Percentiles rank a stretch among this genome's conserved stretches.
Evolutionary conservation across 2,888 invertebrate genomes (phyloP).

Genomic region (Parascotia fuliginaria): DNA sequence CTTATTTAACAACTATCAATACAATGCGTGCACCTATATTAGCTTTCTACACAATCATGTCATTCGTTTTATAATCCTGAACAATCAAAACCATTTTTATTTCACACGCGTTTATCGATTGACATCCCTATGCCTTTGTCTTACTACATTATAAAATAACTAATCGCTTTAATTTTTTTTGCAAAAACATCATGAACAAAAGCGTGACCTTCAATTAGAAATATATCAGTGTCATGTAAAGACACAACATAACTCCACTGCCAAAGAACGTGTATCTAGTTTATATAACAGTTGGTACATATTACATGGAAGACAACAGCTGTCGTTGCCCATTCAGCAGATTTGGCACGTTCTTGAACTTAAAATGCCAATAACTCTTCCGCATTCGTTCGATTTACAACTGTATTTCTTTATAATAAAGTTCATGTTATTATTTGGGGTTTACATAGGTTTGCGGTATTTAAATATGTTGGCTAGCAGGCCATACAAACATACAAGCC

Average conservation of each 20-base stretch:
- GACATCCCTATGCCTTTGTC: too few relatives aligned
- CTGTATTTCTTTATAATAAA: constrained; percentile 39
- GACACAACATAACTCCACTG: constrained; percentile 9
- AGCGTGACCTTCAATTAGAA: background rate
- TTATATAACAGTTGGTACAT: constrained; percentile 28
- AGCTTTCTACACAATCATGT: too few relatives aligned
- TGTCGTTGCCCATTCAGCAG: constrained; percentile 45
- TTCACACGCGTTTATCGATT: too few relatives aligned
- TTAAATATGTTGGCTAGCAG: constrained; percentile 48
- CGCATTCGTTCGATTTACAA: constrained; percentile 31
- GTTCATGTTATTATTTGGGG: constrained; percentile 21
- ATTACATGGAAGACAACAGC: constrained; percentile 43
- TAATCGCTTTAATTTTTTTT: too few relatives aligned
- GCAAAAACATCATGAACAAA: background rate
- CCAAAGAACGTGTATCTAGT: constrained; percentile 20
- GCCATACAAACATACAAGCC: constrained; percentile 43
- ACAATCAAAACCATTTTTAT: too few relatives aligned
- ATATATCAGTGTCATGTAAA: background rate
- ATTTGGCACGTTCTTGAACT: constrained; percentile 51
- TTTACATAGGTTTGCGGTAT: constrained; percentile 27
- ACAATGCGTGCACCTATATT: too few relatives aligned
- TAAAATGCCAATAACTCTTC: constrained; percentile 24
- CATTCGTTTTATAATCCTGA: too few relatives aligned
- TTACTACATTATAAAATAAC: too few relatives aligned
- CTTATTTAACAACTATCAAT: too few relatives aligned